Evolutionary conservation across 1,140 invertebrate species (phyloP).

Genomic region (Tetranychus cinnabarinus): DNA sequence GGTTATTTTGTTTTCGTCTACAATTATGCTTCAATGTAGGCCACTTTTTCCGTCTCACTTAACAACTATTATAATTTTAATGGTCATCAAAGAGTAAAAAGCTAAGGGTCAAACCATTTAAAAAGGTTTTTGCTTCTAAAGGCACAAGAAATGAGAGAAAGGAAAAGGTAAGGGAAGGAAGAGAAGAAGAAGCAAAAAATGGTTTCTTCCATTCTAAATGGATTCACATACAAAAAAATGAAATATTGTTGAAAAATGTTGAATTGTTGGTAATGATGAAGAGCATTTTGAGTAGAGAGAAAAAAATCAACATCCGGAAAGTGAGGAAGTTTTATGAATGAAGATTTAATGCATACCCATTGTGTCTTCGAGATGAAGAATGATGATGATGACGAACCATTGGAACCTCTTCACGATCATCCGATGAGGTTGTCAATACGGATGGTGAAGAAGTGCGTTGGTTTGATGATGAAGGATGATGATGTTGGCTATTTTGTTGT

Average conservation of each 20-base stretch:
- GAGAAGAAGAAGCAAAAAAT: background rate
- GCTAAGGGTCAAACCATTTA: background rate
- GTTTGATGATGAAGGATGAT: background rate
- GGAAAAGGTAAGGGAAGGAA: background rate
- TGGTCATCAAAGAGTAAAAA: too few relatives aligned
- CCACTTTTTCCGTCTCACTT: too few relatives aligned
- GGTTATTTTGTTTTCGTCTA: too few relatives aligned
- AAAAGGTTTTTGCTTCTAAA: background rate
- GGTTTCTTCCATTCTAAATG: background rate
- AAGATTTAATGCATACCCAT: too few relatives aligned
- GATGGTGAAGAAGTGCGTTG: background rate
- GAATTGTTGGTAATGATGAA: background rate
- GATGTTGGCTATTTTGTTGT: background rate
- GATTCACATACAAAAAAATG: background rate
- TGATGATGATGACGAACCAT: slow-evolving; percentile 7
- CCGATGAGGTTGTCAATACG: slow-evolving; percentile 5
- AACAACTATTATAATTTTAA: too few relatives aligned
- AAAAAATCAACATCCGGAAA: too few relatives aligned
- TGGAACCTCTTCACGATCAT: slow-evolving; percentile 13
- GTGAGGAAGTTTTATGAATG: too few relatives aligned
- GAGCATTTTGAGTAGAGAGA: too few relatives aligned
- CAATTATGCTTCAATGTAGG: too few relatives aligned
- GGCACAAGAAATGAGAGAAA: background rate
- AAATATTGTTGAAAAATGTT: background rate
- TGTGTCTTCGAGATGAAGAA: too few relatives aligned